These are phyloP conservation scores for Rissa tridactyla DNA, from an alignment of 2,113 vertebrate species.

Conservation along the genomic window DNA sequence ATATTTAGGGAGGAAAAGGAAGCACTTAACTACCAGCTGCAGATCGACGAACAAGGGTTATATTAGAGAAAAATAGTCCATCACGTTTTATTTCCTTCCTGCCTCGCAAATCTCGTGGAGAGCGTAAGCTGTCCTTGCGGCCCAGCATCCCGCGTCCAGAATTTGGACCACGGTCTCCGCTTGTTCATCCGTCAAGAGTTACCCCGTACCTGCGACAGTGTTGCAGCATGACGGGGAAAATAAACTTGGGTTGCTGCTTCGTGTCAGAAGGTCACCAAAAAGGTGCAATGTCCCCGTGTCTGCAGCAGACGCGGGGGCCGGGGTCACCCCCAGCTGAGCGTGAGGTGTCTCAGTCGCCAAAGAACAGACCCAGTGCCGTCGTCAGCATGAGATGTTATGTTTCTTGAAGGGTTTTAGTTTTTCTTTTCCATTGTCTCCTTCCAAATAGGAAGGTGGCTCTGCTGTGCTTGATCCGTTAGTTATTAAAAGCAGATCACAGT, in stretches of 20 bases:
- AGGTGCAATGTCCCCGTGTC: rapidly evolving
- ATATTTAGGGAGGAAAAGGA: slow-evolving; percentile 64
- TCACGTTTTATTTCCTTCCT: background rate
- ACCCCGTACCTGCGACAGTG: background rate
- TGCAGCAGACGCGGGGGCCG: background rate
- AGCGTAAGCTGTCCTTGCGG: background rate
- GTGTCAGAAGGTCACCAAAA: background rate
- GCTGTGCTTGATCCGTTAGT: background rate
- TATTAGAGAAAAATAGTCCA: background rate
- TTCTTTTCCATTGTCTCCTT: background rate
- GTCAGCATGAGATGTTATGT: rapidly evolving
- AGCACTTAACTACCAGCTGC: slow-evolving; percentile 60
- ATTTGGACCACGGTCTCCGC: background rate
- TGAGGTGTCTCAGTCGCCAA: background rate
- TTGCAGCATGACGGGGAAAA: no score
- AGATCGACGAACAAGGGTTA: background rate
- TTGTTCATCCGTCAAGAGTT: background rate
- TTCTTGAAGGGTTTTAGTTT: background rate
- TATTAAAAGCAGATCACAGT: background rate
- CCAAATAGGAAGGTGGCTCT: background rate
- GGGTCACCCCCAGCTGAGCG: background rate
- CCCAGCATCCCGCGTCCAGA: background rate
- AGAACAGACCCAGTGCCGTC: background rate
- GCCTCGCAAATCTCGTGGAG: background rate
- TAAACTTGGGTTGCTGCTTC: background rate